phyloP scores from a whole-genome alignment of 2,113 vertebrate species.

The Raja brachyura region DNA sequence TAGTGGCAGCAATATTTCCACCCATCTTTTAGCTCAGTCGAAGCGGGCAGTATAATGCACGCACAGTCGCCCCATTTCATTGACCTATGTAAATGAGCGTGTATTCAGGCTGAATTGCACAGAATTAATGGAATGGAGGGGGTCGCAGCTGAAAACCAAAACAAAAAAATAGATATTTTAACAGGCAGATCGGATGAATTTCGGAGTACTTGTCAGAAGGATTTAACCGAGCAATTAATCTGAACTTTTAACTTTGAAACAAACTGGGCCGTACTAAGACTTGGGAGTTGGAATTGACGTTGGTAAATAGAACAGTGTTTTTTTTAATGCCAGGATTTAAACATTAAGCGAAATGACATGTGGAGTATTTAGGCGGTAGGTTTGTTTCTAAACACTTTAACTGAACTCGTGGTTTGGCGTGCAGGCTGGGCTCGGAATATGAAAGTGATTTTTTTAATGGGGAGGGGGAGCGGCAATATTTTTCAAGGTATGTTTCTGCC shows the following conservation, averaged over 20 bases:
- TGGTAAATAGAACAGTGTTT: background rate
- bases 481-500: background rate
- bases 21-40: background rate
- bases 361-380: background rate
- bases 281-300: background rate
- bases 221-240: background rate
- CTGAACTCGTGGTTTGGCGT: background rate
- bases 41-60: background rate
- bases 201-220: background rate
- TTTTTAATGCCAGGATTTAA: background rate
- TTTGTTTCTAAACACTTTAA: background rate
- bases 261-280: background rate
- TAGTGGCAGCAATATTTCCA: background rate
- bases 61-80: background rate
- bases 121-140: background rate
- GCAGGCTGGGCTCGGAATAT: background rate
- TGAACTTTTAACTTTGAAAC: background rate
- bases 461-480: background rate
- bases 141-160: background rate
- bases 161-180: background rate
- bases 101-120: background rate
- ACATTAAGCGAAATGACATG: background rate
- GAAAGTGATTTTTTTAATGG: background rate
- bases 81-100: conserved; percentile 18
- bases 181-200: background rate